Percentiles rank a stretch among this genome's conserved stretches.
These are phyloP conservation scores for Thalassarche chlororhynchos DNA, from an alignment of 2,113 vertebrate species.

Conservation along the genomic window DNA sequence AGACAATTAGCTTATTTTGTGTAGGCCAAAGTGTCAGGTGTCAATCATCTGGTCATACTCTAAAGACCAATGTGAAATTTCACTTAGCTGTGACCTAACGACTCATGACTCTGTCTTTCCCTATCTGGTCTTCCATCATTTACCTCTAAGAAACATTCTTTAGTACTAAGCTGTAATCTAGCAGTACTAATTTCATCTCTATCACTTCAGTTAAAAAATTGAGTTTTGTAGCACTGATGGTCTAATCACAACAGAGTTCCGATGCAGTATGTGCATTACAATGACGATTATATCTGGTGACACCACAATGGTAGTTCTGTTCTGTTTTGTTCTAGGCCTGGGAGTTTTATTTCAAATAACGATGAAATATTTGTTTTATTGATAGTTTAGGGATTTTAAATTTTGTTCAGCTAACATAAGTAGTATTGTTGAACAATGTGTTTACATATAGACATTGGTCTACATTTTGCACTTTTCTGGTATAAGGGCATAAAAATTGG, in stretches of 20 bases:
- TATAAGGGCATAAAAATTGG: neutral
- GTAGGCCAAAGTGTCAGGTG: neutral
- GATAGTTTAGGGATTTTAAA: neutral
- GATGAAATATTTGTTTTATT: neutral
- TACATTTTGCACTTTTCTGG: neutral
- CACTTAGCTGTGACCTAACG: neutral
- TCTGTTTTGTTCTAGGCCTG: neutral
- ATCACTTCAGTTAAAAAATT: neutral
- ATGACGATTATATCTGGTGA: neutral
- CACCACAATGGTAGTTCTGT: neutral
- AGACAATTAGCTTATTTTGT: neutral
- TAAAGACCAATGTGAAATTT: neutral
- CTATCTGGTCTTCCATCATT: neutral
- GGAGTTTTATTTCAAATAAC: neutral
- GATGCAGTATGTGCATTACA: neutral
- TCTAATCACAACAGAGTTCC: neutral
- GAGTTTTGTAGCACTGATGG: neutral
- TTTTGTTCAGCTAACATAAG: neutral
- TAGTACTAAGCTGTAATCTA: neutral
- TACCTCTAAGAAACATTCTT: neutral
- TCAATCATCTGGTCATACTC: neutral
- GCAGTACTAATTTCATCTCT: neutral
- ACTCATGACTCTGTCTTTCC: neutral
- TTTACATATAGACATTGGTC: neutral
- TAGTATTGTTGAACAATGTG: neutral